phyloP scores from a whole-genome alignment of 2,113 vertebrate species.

The Spermophilus dauricus region DNA sequence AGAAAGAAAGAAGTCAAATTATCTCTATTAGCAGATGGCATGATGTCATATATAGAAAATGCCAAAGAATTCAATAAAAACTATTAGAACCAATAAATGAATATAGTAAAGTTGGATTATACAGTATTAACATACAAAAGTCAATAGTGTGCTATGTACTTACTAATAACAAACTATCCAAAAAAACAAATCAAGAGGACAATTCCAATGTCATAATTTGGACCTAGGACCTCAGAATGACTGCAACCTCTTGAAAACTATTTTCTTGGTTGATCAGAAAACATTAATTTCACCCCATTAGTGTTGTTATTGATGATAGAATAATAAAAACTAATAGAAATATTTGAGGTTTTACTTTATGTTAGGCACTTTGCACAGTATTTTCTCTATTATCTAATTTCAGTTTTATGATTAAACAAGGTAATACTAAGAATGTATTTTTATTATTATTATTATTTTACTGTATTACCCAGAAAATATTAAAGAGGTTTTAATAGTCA shows the following conservation, averaged over 20 bases:
- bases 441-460: too few relatives aligned
- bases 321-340: neutral
- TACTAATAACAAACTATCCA: neutral
- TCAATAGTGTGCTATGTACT: neutral
- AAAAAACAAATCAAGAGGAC: neutral
- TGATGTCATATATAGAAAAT: neutral
- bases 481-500: neutral
- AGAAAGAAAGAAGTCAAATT: neutral
- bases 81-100: neutral
- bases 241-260: neutral
- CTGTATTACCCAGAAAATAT: neutral
- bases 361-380: neutral
- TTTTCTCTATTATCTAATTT: neutral
- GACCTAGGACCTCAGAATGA: neutral
- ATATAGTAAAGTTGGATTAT: neutral
- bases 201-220: neutral
- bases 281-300: neutral
- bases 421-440: neutral
- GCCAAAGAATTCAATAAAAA: neutral
- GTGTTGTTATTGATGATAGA: neutral
- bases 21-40: neutral
- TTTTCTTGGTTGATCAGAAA: conserved; percentile 3
- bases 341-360: neutral
- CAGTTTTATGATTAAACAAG: neutral
- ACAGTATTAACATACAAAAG: neutral